Conservation (phyloP, 37 sponge, comb jelly and placozoan species). For the Oopsacas minuta region DNA sequence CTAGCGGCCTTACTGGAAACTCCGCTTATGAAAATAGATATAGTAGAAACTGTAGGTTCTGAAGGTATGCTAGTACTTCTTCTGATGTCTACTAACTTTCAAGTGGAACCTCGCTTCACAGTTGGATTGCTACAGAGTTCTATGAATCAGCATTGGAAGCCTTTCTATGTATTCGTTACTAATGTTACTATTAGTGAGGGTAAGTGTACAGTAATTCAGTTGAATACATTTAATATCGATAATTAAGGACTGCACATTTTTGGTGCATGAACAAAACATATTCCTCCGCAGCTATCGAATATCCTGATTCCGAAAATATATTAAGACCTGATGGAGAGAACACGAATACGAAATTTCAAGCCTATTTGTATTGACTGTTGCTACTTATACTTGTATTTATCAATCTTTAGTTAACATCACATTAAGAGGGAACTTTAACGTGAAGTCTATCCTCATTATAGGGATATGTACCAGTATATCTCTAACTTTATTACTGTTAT, state of each 20-base stretch:
- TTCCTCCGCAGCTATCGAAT: neutral
- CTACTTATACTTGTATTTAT: too few species aligned
- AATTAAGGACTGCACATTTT: too few species aligned
- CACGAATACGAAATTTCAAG: too few species aligned
- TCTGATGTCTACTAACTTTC: neutral
- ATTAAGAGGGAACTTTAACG: neutral
- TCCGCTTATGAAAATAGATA: neutral
- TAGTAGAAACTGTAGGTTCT: neutral
- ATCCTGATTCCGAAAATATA: too few species aligned
- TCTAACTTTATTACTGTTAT: neutral
- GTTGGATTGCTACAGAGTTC: neutral
- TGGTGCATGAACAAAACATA: neutral
- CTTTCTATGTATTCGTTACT: neutral
- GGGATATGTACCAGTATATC: neutral
- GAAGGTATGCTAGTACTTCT: neutral
- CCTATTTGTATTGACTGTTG: too few species aligned
- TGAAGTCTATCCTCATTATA: neutral
- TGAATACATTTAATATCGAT: too few species aligned
- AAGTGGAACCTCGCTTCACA: neutral
- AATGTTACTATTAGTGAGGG: neutral
- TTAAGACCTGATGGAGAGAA: too few species aligned
- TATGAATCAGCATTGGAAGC: neutral
- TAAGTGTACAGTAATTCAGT: neutral
- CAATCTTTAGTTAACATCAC: neutral
- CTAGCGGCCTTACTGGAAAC: neutral